A percentile compares a stretch with the other conserved stretches of the same genome.
Evolutionary conservation across 2,113 vertebrate genomes (phyloP).

Genomic region (Mesocricetus auratus): DNA sequence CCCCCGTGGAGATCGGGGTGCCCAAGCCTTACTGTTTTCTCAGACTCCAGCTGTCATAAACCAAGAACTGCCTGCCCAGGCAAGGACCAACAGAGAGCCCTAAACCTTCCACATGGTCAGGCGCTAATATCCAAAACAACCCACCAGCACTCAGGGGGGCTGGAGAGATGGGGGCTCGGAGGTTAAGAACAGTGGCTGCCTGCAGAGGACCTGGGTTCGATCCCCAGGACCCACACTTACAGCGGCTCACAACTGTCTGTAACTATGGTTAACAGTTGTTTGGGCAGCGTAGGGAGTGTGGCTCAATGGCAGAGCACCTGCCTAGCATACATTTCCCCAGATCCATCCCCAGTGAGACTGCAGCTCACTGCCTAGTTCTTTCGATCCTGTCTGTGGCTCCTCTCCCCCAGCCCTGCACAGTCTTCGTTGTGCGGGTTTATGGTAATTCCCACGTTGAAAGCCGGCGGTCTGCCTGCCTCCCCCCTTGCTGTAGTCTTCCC

Average conservation of each 20-base stretch:
- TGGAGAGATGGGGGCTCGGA: background rate
- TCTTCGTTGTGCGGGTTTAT: background rate
- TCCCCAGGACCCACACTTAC: background rate
- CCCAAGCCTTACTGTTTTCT: background rate
- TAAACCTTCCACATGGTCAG: background rate
- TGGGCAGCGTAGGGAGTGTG: background rate
- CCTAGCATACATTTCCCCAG: background rate
- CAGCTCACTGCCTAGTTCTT: background rate
- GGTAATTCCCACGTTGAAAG: background rate
- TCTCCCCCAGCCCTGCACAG: no score
- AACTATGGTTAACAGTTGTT: background rate
- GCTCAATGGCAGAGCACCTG: background rate
- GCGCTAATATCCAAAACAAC: background rate
- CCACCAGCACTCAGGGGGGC: background rate
- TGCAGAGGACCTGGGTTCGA: background rate
- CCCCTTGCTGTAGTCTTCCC: background rate
- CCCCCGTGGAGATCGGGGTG: rapidly evolving
- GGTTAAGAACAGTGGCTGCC: background rate
- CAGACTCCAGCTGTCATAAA: background rate
- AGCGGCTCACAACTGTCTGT: background rate
- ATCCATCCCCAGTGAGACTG: background rate
- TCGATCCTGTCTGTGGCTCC: background rate
- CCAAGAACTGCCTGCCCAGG: background rate
- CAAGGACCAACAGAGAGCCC: background rate
- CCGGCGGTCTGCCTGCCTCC: background rate